These are phyloP conservation scores for Melolontha melolontha DNA, from an alignment of 2,888 invertebrate species.

Conservation along the genomic window DNA sequence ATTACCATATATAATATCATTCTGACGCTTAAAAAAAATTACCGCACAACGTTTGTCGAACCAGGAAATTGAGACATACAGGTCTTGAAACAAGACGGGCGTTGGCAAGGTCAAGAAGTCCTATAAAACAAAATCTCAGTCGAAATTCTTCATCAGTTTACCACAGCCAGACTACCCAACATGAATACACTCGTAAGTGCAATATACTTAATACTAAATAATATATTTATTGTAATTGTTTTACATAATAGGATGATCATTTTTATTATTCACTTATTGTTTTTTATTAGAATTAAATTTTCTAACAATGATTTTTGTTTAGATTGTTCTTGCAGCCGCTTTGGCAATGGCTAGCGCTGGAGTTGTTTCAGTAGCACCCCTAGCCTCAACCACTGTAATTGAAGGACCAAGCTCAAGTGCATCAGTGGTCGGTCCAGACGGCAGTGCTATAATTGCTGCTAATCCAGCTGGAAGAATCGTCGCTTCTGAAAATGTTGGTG, in stretches of 20 bases:
- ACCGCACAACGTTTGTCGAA: constrained; percentile 14
- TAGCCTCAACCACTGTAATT: constrained; percentile 41
- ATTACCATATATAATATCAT: not conserved
- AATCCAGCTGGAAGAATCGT: constrained; percentile 46
- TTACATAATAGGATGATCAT: not conserved
- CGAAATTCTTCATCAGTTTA: constrained; percentile 29
- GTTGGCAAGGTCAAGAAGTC: constrained; percentile 39
- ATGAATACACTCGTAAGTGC: constrained; percentile 37
- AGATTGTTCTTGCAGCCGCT: constrained; percentile 43
- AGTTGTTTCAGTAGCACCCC: constrained; percentile 42
- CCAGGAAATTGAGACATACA: constrained; percentile 20
- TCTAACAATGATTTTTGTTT: not conserved
- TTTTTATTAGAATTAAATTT: not conserved
- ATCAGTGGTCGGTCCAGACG: constrained; percentile 46
- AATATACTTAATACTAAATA: constrained; percentile 7
- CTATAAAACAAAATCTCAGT: constrained; percentile 31
- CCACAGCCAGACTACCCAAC: constrained; percentile 21
- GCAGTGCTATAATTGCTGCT: constrained; percentile 45
- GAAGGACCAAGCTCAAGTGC: constrained; percentile 48
- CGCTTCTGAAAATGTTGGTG: constrained; percentile 37
- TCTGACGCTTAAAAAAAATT: constrained; percentile 4
- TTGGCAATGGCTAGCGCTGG: constrained; percentile 46
- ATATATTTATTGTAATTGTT: not conserved
- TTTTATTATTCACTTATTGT: not conserved
- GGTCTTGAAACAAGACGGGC: constrained; percentile 28